A percentile compares a stretch with the other conserved stretches of the same genome.
Evolutionary conservation across 2,888 invertebrate genomes (phyloP).

Genomic region (Eupithecia abbreviata): DNA sequence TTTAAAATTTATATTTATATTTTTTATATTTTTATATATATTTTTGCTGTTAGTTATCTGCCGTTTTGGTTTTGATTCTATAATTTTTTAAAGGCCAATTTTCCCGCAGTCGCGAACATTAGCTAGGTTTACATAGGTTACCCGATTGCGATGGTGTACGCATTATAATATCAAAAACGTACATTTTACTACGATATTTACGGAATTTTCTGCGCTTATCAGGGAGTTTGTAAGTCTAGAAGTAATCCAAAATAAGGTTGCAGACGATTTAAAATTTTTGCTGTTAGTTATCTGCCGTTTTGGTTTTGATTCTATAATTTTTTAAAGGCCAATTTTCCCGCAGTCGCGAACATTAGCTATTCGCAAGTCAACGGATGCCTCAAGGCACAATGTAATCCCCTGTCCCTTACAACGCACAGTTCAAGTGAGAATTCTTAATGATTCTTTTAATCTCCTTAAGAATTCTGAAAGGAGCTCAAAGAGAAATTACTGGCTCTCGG

Average conservation of each 20-base stretch:
- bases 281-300: background rate
- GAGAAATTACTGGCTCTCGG: conserved; percentile 53
- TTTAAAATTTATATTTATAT: too few relatives aligned
- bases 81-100: background rate
- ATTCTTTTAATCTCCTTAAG: conserved; percentile 79
- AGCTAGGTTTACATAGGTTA: too few relatives aligned
- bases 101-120: background rate
- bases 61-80: background rate
- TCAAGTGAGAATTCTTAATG: conserved; percentile 78
- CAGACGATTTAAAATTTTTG: too few relatives aligned
- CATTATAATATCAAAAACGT: too few relatives aligned
- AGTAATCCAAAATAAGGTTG: too few relatives aligned
- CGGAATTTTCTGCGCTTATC: too few relatives aligned
- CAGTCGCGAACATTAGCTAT: background rate
- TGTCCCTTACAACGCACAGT: conserved; percentile 66
- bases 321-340: background rate
- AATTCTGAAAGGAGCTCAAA: conserved; percentile 77
- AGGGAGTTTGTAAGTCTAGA: too few relatives aligned
- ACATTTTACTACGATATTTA: too few relatives aligned
- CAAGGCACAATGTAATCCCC: conserved; percentile 63
- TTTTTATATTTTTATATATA: too few relatives aligned
- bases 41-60: too few relatives aligned
- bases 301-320: background rate
- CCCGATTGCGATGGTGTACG: too few relatives aligned
- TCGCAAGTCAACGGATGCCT: conserved; percentile 46